Percentiles rank a stretch among this genome's conserved stretches.
Conservation (phyloP, 2,888 invertebrate genomes). For the Exephanes ischioxanthus region DNA sequence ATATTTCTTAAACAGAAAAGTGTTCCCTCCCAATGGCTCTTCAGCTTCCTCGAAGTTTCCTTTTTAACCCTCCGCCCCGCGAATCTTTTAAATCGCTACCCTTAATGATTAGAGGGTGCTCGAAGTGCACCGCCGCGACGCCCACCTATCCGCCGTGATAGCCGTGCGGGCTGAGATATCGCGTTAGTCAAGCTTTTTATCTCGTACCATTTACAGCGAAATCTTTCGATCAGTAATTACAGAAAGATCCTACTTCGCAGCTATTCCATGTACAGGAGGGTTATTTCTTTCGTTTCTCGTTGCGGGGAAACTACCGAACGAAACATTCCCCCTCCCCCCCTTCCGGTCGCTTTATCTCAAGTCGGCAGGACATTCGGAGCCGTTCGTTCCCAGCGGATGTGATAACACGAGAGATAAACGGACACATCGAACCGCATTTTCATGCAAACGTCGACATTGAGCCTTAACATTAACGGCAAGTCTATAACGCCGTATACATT, state of each 20-base stretch:
- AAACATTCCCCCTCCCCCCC: background rate
- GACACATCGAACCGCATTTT: background rate
- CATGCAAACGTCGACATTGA: conserved; percentile 7
- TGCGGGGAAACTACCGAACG: background rate
- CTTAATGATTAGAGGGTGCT: conserved; percentile 56
- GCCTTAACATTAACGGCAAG: background rate
- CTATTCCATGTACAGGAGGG: conserved; percentile 32
- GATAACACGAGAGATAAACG: background rate
- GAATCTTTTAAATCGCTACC: conserved; percentile 56
- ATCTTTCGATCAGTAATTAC: conserved; percentile 68
- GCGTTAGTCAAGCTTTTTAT: conserved; percentile 49
- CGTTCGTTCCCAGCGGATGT: background rate
- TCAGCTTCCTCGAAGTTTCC: conserved; percentile 32
- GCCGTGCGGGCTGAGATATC: conserved; percentile 26
- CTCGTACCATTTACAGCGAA: conserved; percentile 55
- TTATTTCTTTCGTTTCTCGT: conserved; percentile 7
- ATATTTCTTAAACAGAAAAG: background rate
- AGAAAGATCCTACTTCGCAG: conserved; percentile 18
- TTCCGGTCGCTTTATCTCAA: background rate
- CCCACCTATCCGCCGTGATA: conserved; percentile 35
- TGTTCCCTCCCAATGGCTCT: background rate
- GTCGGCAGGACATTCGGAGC: conserved; percentile 2
- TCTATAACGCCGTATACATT: background rate
- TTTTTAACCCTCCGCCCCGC: conserved; percentile 27
- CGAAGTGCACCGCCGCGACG: conserved; percentile 8